These are phyloP conservation scores for Macrobrachium nipponense DNA, from an alignment of 1,140 invertebrate species.

Conservation along the genomic window DNA sequence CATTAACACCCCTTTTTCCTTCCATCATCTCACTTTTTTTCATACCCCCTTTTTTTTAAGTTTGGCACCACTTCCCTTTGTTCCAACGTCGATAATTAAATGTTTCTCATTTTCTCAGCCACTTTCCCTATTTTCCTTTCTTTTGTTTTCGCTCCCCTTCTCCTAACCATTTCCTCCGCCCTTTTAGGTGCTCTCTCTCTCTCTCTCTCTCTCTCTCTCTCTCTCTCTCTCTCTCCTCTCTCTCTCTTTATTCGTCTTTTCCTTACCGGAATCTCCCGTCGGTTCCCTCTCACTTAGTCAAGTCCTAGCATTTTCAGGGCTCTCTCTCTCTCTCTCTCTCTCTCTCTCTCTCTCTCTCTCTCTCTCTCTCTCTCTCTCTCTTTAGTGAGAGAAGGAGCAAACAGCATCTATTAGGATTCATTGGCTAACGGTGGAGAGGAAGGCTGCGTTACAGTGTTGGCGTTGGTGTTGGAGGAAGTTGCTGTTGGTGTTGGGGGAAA, in stretches of 20 bases:
- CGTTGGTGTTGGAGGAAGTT: neutral
- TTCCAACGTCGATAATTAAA: no score
- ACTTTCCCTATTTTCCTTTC: no score
- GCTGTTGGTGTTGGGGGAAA: neutral
- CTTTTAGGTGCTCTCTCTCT: neutral
- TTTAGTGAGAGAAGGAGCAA: neutral
- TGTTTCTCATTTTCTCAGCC: no score
- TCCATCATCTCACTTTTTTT: neutral
- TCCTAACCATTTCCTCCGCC: neutral
- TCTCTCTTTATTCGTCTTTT: neutral
- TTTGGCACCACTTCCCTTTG: no score
- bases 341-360: neutral
- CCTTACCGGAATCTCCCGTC: neutral
- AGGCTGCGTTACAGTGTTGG: neutral
- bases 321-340: neutral
- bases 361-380: neutral
- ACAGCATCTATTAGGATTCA: neutral
- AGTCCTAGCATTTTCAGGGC: neutral
- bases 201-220: neutral
- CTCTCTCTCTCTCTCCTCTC: slow-evolving; percentile 7
- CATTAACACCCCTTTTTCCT: neutral
- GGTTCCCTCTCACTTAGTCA: no score
- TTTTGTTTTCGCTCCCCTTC: neutral
- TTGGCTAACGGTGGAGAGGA: neutral
- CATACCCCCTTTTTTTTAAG: no score